Percentiles rank a stretch among this genome's conserved stretches.
Conservation (phyloP, 2,888 invertebrate genomes). For the Tiliacea aurago region DNA sequence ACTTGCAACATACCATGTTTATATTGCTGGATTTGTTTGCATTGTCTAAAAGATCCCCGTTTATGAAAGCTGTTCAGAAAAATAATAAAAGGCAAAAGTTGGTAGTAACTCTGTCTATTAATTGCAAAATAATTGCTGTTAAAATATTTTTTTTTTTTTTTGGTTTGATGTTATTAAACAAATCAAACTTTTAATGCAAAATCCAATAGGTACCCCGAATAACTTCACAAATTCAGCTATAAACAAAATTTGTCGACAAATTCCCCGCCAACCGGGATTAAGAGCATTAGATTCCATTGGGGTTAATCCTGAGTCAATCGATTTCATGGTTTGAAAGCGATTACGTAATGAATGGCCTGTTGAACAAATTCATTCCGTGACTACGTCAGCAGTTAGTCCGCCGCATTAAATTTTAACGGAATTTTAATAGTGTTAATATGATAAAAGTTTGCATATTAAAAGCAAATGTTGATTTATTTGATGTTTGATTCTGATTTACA, state of each 20-base stretch:
- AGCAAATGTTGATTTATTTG: slow-evolving; percentile 14
- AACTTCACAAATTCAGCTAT: slow-evolving; percentile 67
- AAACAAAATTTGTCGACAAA: slow-evolving; percentile 71
- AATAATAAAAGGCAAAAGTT: not conserved
- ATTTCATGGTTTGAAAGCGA: slow-evolving; percentile 66
- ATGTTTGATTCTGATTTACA: slow-evolving; percentile 15
- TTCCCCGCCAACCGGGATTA: slow-evolving; percentile 68
- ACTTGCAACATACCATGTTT: not conserved
- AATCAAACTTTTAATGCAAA: not conserved
- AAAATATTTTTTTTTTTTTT: not conserved
- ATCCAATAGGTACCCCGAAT: slow-evolving; percentile 27
- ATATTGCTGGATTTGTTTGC: not conserved
- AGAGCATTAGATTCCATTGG: slow-evolving; percentile 67
- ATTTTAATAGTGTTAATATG: slow-evolving; percentile 22
- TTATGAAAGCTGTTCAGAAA: not conserved
- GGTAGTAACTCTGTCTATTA: not conserved
- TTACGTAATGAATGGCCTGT: slow-evolving; percentile 65
- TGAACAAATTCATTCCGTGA: slow-evolving; percentile 63
- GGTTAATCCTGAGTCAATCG: slow-evolving; percentile 67
- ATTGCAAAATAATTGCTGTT: not conserved
- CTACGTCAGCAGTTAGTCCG: slow-evolving; percentile 49
- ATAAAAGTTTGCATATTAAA: slow-evolving; percentile 10
- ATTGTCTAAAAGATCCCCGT: not conserved
- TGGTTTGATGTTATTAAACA: not conserved
- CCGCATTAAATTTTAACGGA: slow-evolving; percentile 41